Evolutionary conservation across 1,140 invertebrate genomes (phyloP).

Genomic region (Paracyclopina nana): DNA sequence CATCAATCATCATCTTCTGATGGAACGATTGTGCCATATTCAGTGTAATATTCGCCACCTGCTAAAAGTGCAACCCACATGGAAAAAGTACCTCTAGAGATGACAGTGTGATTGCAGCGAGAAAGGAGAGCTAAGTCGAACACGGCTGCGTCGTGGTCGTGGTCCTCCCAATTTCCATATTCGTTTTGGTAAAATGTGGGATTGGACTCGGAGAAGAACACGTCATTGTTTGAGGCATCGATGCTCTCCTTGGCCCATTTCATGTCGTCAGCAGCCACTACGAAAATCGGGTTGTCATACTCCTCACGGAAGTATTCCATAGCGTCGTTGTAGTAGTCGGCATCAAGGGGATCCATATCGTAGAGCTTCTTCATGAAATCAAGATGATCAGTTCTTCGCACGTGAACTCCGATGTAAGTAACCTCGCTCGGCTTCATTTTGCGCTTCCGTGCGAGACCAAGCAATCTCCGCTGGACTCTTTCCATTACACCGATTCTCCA

Average conservation of each 20-base stretch:
- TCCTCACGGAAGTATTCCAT: background rate
- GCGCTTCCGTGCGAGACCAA: background rate
- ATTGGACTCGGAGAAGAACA: background rate
- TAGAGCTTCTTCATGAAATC: background rate
- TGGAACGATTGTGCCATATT: background rate
- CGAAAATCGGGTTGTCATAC: background rate
- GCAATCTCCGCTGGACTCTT: background rate
- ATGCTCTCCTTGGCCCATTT: background rate
- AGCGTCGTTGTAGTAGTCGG: background rate
- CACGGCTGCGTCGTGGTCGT: too few species aligned
- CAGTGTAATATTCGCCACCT: background rate
- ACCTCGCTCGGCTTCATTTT: background rate
- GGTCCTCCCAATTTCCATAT: background rate
- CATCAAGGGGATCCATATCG: background rate
- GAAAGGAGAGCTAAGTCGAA: background rate
- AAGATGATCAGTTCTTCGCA: background rate
- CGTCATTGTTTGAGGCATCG: background rate
- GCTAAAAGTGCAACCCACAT: background rate
- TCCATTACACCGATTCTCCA: background rate
- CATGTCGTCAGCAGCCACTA: background rate
- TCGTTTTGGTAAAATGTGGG: background rate
- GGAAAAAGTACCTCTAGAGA: conserved; percentile 1
- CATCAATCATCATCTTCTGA: too few species aligned
- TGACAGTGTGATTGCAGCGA: background rate
- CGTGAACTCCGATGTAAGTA: background rate